phyloP scores from a whole-genome alignment of 2,888 invertebrate genomes.

The Drosophila seclusa region DNA sequence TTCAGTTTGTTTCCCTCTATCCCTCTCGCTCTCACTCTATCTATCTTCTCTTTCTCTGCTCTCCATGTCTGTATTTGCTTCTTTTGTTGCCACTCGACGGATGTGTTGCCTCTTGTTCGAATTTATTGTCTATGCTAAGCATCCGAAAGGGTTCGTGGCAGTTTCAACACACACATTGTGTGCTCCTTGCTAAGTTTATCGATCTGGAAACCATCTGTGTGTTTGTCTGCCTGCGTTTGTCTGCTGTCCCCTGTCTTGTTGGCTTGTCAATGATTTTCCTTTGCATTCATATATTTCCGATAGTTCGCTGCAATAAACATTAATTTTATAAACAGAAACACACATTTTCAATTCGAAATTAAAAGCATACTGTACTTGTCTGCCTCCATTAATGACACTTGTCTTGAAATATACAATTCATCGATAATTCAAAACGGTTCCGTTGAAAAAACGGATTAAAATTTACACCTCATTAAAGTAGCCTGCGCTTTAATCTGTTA shows the following conservation, averaged over 20 bases:
- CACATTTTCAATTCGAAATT: not conserved
- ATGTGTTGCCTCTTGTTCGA: constrained; percentile 70
- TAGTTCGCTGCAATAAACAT: constrained; percentile 3
- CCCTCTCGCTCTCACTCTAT: not conserved
- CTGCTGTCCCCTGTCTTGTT: constrained; percentile 3
- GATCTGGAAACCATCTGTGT: constrained; percentile 57
- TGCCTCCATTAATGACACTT: not conserved
- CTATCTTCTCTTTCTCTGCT: not conserved
- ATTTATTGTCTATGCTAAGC: constrained; percentile 67
- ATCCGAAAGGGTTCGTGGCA: constrained; percentile 18
- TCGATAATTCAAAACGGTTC: not conserved
- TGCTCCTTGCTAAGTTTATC: constrained; percentile 61
- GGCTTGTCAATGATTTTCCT: constrained; percentile 18
- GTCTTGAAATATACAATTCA: not conserved
- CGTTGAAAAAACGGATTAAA: not conserved
- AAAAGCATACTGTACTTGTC: not conserved
- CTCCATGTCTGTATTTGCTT: constrained; percentile 35
- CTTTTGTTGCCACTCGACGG: constrained; percentile 64
- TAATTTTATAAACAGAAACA: not conserved
- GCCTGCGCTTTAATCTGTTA: rapidly evolving
- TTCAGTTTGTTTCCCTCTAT: constrained; percentile 34
- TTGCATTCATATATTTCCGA: constrained; percentile 4
- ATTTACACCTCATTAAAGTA: not conserved
- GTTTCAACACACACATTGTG: constrained; percentile 55
- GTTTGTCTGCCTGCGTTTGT: constrained; percentile 33